Conservation (phyloP, 92 coral and sea anemone genomes). For the Siderastrea siderea region DNA sequence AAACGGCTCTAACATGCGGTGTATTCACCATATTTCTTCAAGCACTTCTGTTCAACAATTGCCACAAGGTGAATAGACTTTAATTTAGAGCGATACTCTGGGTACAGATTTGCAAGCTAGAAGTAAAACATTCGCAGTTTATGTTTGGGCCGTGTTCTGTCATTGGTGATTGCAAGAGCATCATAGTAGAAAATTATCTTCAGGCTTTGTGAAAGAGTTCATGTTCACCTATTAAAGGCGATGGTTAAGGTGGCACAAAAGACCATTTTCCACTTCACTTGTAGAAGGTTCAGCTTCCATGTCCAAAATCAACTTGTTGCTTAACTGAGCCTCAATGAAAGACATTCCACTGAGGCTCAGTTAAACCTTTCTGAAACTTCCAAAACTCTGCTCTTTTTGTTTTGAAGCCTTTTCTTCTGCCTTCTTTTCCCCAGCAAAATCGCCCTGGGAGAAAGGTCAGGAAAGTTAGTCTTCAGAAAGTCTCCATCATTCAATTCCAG, state of each 20-base stretch:
- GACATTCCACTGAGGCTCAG: background rate
- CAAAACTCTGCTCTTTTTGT: background rate
- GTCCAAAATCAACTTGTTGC: background rate
- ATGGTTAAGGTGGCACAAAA: background rate
- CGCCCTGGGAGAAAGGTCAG: background rate
- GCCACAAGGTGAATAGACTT: conserved; percentile 31
- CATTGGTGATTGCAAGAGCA: background rate
- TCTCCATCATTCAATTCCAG: background rate
- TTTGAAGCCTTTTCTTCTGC: background rate
- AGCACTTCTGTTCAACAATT: background rate
- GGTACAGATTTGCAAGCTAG: conserved; percentile 22
- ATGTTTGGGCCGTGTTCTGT: background rate
- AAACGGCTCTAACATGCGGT: conserved; percentile 20
- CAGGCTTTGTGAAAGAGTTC: background rate
- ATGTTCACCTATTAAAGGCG: background rate
- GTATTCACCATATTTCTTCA: conserved; percentile 35
- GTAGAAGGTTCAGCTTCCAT: background rate
- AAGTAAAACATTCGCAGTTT: background rate
- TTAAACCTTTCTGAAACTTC: background rate
- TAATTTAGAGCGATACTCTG: conserved; percentile 30
- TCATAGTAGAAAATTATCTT: background rate
- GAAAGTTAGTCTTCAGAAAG: background rate
- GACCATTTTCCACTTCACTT: background rate
- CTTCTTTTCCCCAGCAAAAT: background rate
- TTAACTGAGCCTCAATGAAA: background rate